phyloP scores from a whole-genome alignment of 2,113 vertebrate genomes.

The Micromys minutus region DNA sequence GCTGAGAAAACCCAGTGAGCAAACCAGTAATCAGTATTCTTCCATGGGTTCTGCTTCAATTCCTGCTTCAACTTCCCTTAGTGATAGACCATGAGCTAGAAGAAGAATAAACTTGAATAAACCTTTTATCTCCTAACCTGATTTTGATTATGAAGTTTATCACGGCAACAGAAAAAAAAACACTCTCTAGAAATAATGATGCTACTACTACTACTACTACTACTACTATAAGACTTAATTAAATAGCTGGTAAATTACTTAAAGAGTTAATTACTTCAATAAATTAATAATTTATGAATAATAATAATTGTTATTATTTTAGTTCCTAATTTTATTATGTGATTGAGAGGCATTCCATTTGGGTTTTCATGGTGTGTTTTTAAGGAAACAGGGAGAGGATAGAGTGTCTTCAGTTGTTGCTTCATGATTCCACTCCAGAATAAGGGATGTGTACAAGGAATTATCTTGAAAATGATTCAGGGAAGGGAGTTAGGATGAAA shows the following conservation, averaged over 20 bases:
- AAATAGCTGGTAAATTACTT: too few relatives aligned
- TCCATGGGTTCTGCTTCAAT: neutral
- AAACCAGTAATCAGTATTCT: neutral
- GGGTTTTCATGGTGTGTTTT: neutral
- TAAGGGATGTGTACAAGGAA: neutral
- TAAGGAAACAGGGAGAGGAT: neutral
- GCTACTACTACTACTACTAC: too few relatives aligned
- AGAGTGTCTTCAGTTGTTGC: neutral
- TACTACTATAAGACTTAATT: too few relatives aligned
- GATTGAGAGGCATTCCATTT: neutral
- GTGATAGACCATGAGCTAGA: neutral
- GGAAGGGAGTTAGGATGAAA: neutral
- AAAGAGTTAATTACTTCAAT: too few relatives aligned
- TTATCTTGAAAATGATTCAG: neutral
- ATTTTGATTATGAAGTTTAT: neutral
- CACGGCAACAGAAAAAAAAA: neutral
- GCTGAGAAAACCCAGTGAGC: neutral
- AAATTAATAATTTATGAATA: too few relatives aligned
- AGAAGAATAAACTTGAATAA: neutral
- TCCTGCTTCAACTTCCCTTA: neutral
- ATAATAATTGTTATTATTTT: neutral
- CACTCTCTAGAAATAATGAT: neutral
- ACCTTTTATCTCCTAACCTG: neutral
- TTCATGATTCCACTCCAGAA: neutral
- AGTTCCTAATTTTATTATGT: neutral